phyloP scores from a whole-genome alignment of 1,140 invertebrate species.

The Drosophila tani region DNA sequence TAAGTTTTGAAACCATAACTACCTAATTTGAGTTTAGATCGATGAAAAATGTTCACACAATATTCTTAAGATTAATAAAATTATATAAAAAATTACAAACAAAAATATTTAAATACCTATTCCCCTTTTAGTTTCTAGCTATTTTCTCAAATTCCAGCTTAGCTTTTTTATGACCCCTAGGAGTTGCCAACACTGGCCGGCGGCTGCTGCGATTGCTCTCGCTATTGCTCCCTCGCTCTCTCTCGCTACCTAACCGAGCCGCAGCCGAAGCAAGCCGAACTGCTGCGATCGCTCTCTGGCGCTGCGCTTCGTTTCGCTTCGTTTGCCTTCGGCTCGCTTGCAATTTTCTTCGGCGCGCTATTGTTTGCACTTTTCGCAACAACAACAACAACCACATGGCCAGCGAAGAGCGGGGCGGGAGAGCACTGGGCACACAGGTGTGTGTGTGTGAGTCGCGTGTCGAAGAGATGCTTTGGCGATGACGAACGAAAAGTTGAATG shows the following conservation, averaged over 20 bases:
- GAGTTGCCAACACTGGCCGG: no score
- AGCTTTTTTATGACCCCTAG: no score
- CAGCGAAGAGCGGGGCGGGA: not conserved
- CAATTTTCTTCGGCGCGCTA: slow-evolving; percentile 35
- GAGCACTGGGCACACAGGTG: slow-evolving; percentile 2
- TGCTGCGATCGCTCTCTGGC: slow-evolving; percentile 9
- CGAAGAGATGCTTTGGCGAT: slow-evolving; percentile 56
- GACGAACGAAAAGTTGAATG: slow-evolving; percentile 57
- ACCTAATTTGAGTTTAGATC: no score
- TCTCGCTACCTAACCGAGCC: not conserved
- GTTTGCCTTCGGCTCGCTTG: slow-evolving; percentile 25
- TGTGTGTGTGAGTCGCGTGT: slow-evolving; percentile 60
- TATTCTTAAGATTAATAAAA: no score
- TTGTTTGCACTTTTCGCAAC: slow-evolving; percentile 8
- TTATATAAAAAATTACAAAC: no score
- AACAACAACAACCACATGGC: not conserved
- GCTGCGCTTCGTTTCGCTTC: not conserved
- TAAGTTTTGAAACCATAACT: no score
- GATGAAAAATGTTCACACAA: no score
- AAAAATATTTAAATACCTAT: no score
- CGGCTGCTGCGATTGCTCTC: slow-evolving; percentile 44
- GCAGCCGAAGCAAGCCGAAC: slow-evolving; percentile 7
- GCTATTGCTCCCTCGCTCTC: not conserved
- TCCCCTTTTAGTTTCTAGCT: no score
- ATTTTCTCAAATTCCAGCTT: no score